Conservation (phyloP, 1,140 invertebrate genomes). For the Monomorium pharaonis region DNA sequence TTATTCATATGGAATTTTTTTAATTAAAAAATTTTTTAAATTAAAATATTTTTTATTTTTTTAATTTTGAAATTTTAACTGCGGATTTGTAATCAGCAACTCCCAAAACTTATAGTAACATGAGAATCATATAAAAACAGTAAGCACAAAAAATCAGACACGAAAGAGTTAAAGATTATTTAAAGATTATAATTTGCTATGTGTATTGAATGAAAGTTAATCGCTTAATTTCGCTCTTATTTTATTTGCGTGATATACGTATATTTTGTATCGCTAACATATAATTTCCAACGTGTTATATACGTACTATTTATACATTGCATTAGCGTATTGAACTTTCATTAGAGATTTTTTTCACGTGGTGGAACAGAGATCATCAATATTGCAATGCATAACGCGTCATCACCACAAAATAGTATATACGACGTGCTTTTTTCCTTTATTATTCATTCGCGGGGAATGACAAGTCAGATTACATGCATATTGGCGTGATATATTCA, state of each 20-base stretch:
- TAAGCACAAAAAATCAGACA: no score
- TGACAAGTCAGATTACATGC: neutral
- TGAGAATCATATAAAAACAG: no score
- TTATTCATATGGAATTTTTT: no score
- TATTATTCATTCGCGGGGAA: neutral
- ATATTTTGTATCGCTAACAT: neutral
- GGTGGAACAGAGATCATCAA: neutral
- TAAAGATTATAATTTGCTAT: neutral
- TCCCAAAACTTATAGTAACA: no score
- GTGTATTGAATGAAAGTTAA: neutral
- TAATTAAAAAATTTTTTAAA: no score
- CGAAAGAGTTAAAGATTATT: no score
- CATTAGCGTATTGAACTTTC: neutral
- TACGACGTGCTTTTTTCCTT: neutral
- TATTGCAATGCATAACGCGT: neutral
- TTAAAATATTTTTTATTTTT: no score
- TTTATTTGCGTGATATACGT: neutral
- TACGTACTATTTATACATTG: neutral
- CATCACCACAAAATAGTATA: neutral
- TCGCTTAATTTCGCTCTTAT: neutral
- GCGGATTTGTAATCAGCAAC: no score
- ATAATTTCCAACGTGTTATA: neutral
- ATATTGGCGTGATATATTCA: neutral
- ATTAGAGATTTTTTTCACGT: slow-evolving; percentile 12
- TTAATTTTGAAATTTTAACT: no score